Percentiles rank a stretch among this genome's conserved stretches.
phyloP scores from a whole-genome alignment of 2,888 invertebrate species.

The Leptura quadrifasciata region DNA sequence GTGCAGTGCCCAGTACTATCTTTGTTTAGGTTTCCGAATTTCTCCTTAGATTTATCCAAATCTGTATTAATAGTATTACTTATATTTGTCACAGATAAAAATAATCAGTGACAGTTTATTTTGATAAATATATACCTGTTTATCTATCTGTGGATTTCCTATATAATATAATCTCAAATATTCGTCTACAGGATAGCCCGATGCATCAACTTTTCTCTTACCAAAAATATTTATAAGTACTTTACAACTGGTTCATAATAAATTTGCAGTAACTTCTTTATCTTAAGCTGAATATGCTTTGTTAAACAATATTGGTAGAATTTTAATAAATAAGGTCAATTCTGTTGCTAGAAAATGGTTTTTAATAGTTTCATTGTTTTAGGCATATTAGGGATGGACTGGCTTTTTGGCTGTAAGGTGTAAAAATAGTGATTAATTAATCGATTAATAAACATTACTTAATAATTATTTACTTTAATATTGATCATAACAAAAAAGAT shows the following conservation, averaged over 20 bases:
- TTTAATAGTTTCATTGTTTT: not conserved
- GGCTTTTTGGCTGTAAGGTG: slow-evolving; percentile 60
- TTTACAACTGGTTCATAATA: not conserved
- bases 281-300: not conserved
- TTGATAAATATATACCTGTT: no score
- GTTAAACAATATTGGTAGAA: not conserved
- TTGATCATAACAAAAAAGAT: slow-evolving; percentile 66
- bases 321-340: not conserved
- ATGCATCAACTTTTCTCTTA: no score
- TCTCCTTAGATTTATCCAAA: no score
- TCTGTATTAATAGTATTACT: no score
- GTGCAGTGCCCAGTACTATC: no score
- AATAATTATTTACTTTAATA: slow-evolving; percentile 54
- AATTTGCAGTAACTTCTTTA: not conserved
- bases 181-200: no score
- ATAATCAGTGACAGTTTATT: no score
- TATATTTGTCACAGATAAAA: no score
- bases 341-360: not conserved
- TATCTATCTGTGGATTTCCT: no score
- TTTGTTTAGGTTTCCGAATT: no score
- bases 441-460: slow-evolving; percentile 59
- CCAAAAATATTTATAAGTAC: no score
- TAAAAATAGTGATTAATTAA: slow-evolving; percentile 59
- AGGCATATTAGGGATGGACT: not conserved
- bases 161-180: no score